Evolutionary conservation across 2,888 invertebrate genomes (phyloP).

Genomic region (Phania funesta): DNA sequence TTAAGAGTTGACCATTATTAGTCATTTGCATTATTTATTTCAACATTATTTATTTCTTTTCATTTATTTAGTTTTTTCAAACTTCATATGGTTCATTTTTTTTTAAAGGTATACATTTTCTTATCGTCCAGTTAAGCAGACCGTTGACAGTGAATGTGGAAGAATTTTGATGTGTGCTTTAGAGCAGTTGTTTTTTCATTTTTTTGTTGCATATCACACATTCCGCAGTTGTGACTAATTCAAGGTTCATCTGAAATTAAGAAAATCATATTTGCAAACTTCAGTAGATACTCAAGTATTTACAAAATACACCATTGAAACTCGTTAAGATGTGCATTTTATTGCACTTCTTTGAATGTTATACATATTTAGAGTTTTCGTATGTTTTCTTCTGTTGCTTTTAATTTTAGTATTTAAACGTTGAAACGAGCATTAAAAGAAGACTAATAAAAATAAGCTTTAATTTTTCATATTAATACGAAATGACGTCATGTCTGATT

Average conservation of each 20-base stretch:
- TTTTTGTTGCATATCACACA: conserved; percentile 8
- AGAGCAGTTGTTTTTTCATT: neutral
- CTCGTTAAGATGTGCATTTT: conserved; percentile 7
- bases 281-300: neutral
- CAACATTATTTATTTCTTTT: neutral
- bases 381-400: neutral
- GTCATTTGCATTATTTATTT: conserved; percentile 17
- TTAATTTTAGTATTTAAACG: conserved; percentile 1
- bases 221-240: conserved; percentile 52
- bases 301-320: conserved; percentile 22
- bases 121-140: conserved; percentile 22
- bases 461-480: neutral
- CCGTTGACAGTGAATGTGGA: conserved; percentile 14
- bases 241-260: conserved; percentile 35
- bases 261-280: conserved; percentile 10
- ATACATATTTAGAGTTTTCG: no score
- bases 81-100: neutral
- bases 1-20: conserved; percentile 1
- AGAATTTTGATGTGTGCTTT: neutral
- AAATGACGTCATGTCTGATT: conserved; percentile 39
- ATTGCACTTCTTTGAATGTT: conserved; percentile 9
- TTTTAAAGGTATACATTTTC: conserved; percentile 25
- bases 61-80: neutral
- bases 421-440: conserved; percentile 14
- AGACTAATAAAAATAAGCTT: neutral